phyloP scores from a whole-genome alignment of 1,140 invertebrate species.

The Leucophenga varia region DNA sequence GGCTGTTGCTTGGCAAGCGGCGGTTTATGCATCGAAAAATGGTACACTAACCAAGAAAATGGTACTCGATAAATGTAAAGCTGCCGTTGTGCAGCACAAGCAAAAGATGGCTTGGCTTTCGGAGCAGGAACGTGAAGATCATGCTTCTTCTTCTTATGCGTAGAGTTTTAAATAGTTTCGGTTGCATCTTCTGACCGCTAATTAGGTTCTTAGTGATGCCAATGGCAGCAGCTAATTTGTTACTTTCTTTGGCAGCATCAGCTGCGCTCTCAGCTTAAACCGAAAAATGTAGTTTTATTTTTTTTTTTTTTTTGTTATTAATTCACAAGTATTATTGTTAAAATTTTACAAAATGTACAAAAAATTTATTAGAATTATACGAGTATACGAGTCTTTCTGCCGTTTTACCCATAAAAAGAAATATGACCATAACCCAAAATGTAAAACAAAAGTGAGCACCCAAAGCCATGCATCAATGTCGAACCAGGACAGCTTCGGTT shows the following conservation, averaged over 20 bases:
- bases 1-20: slow-evolving; percentile 95
- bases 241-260: slow-evolving; percentile 9
- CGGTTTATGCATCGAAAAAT: slow-evolving; percentile 92
- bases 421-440: no score
- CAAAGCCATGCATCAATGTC: no score
- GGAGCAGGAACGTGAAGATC: slow-evolving; percentile 66
- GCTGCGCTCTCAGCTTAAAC: slow-evolving; percentile 26
- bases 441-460: no score
- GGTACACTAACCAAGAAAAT: slow-evolving; percentile 90
- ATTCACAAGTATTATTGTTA: no score
- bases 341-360: no score
- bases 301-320: slow-evolving; percentile 18
- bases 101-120: slow-evolving; percentile 81
- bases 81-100: slow-evolving; percentile 81
- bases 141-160: slow-evolving; percentile 45
- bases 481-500: no score
- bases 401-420: no score
- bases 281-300: slow-evolving; percentile 31
- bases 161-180: slow-evolving; percentile 56
- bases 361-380: no score
- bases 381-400: no score
- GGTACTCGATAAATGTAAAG: slow-evolving; percentile 81
- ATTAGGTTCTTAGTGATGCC: background rate
- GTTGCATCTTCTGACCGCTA: slow-evolving; percentile 13
- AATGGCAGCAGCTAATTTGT: background rate